A percentile compares a stretch with the other conserved stretches of the same genome.
phyloP scores from a whole-genome alignment of 2,797 vertebrate species.

The Gouania willdenowi region DNA sequence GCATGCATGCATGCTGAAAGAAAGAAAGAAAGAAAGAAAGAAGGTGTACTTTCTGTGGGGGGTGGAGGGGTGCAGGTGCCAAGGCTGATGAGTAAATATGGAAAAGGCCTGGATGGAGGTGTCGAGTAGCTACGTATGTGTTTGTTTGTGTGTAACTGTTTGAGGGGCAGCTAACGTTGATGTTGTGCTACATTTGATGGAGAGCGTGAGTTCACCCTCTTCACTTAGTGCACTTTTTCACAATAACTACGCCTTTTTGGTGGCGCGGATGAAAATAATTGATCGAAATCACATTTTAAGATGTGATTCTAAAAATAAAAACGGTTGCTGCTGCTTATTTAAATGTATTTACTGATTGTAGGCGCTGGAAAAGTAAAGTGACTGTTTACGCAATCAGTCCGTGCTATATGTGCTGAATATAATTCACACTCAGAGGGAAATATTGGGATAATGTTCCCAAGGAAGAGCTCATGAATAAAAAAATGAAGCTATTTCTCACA shows the following conservation, averaged over 20 bases:
- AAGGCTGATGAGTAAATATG: slow-evolving; percentile 64
- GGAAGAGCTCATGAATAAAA: background rate
- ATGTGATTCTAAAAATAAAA: slow-evolving; percentile 20
- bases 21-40: too few relatives aligned
- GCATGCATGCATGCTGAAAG: too few relatives aligned
- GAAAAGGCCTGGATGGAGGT: slow-evolving; percentile 57
- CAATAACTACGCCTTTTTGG: slow-evolving; percentile 16
- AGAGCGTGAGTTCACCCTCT: slow-evolving; percentile 29
- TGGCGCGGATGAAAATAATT: slow-evolving; percentile 25
- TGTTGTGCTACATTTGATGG: slow-evolving; percentile 11
- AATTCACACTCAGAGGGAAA: background rate
- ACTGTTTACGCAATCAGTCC: slow-evolving; percentile 15
- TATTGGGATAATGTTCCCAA: background rate
- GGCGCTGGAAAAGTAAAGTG: slow-evolving; percentile 1
- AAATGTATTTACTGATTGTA: slow-evolving; percentile 14
- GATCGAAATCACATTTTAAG: background rate
- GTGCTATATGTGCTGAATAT: background rate
- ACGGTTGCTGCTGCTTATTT: slow-evolving; percentile 3
- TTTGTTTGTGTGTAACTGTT: slow-evolving; percentile 17
- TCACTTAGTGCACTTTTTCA: slow-evolving; percentile 8
- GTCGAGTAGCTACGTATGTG: slow-evolving; percentile 39
- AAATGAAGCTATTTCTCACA: background rate
- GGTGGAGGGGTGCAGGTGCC: slow-evolving; percentile 49
- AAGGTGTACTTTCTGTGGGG: slow-evolving; percentile 45
- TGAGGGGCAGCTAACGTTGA: slow-evolving; percentile 6